Evolutionary conservation across 2,113 vertebrate species (phyloP).

Genomic region (Ornithorhynchus anatinus): DNA sequence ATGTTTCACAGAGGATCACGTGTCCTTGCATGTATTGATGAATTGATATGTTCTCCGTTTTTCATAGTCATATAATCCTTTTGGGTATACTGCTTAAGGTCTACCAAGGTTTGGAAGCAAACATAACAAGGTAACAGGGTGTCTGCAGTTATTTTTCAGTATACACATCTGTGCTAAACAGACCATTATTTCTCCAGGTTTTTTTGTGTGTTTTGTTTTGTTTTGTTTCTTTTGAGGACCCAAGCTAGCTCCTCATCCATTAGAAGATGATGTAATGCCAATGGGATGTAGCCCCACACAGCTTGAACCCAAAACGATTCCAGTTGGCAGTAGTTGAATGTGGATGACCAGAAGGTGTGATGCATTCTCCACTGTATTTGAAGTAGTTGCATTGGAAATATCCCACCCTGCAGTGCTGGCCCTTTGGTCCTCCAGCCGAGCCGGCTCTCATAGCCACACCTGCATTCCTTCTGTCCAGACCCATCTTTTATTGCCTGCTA

Average conservation of each 20-base stretch:
- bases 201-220: background rate
- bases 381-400: conserved; percentile 52
- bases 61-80: conserved; percentile 6
- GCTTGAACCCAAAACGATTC: conserved; percentile 57
- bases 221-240: conserved; percentile 34
- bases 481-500: conserved; percentile 55
- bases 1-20: background rate
- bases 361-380: conserved; percentile 48
- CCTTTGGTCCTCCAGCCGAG: conserved; percentile 36
- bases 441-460: conserved; percentile 44
- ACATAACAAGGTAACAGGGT: background rate
- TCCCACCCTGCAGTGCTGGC: conserved; percentile 48
- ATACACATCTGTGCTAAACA: conserved; percentile 22
- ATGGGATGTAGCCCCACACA: conserved; percentile 42
- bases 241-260: conserved; percentile 44
- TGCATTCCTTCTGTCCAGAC: conserved; percentile 59
- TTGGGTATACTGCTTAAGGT: conserved; percentile 19
- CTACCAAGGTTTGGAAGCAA: conserved; percentile 21
- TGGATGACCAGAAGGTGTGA: conserved; percentile 58
- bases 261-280: conserved; percentile 59
- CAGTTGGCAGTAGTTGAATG: conserved; percentile 47
- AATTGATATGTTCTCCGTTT: conserved; percentile 32
- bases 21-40: background rate
- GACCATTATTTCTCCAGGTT: conserved; percentile 20
- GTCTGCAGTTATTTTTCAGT: conserved; percentile 21